Evolutionary conservation across 2,113 vertebrate species (phyloP).

Genomic region (Megalops atlanticus): DNA sequence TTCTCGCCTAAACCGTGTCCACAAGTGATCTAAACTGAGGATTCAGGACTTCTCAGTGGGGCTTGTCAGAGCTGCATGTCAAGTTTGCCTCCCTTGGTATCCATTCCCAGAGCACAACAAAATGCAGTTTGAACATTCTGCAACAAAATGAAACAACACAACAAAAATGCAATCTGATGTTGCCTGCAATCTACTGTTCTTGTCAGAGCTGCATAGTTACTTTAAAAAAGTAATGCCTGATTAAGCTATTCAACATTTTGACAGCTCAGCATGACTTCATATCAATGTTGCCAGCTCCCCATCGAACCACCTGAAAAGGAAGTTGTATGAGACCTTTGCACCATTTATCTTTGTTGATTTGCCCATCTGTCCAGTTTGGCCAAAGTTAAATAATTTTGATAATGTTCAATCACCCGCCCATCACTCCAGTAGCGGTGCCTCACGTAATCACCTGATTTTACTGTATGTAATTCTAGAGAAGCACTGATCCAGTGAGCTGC

Average conservation of each 20-base stretch:
- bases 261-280: background rate
- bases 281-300: background rate
- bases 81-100: background rate
- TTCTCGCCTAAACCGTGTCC: background rate
- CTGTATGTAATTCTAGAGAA: background rate
- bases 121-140: too few relatives aligned
- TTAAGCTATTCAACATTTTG: background rate
- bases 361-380: background rate
- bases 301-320: background rate
- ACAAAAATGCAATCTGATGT: too few relatives aligned
- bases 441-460: background rate
- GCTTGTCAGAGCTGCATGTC: background rate
- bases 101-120: background rate
- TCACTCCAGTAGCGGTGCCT: background rate
- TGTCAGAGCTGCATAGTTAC: background rate
- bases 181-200: too few relatives aligned
- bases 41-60: background rate
- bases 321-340: background rate
- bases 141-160: too few relatives aligned
- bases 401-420: background rate
- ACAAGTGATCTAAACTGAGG: constrained; percentile 2
- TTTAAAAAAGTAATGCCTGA: background rate
- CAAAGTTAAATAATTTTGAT: background rate
- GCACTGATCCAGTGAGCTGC: background rate
- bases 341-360: background rate